Evolutionary conservation across 2,113 vertebrate genomes (phyloP), one percentile per base, ranked within the genome.

Genomic region (Sturnus vulgaris): DNA sequence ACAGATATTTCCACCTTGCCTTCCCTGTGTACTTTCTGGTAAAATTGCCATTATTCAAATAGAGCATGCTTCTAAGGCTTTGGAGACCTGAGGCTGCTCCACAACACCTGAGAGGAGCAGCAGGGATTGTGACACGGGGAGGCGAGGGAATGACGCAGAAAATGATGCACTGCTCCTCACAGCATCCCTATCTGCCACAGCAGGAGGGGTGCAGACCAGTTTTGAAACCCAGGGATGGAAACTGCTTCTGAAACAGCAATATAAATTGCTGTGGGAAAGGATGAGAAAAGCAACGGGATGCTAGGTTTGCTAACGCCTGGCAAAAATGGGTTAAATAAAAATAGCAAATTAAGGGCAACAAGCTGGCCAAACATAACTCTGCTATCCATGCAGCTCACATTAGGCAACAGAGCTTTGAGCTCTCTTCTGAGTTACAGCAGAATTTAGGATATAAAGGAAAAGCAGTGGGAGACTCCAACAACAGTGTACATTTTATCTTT

Each of bases 271-370:
- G 64, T 60, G 50, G 27, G 39, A 88, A 70, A 0, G 0, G 90
- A 61, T 50, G 19, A 82, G 76, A 84, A 90, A 88, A 92, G 68
- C 57, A 64, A 86, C 1, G 0, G 33, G 56, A 56, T 78, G 49
- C 56, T 57, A 71, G 5, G 2, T n/a, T 56, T 56, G 55, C 55
- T 40, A 63, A 72, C 1, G 1, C 60, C 82, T 93, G 90, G 77
- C 88, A 94, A 92, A 96, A 93, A 94, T 10, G 76, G 71, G 72
- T 93, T 90, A 92, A 96, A 88, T 31, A 92, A 95, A 95, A 95
- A 90, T 71, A 96, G 80, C 86, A 75, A 90, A 90, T 75, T 56
- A 40, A 35, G 72, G 69, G 71, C 72, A 86, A 71, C 28, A 22
- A 94, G 83, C 72, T 72, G 72, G 82, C 82, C 96, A 93, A 90